Evolutionary conservation across 2,888 invertebrate species (phyloP).

Genomic region (Furcula furcula): DNA sequence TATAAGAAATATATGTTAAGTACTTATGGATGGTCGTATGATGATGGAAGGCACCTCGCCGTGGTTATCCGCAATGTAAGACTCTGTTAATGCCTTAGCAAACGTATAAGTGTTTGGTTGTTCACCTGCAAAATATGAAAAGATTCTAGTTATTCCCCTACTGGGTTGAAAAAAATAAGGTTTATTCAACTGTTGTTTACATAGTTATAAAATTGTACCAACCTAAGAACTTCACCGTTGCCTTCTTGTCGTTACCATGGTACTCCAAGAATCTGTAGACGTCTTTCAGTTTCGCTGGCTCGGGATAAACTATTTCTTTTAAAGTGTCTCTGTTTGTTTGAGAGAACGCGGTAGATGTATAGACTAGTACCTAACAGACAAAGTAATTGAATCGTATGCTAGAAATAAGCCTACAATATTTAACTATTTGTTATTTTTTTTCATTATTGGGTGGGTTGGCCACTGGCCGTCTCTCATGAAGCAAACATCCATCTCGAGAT

Average conservation of each 20-base stretch:
- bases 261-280: conserved; percentile 31
- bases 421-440: too few species aligned
- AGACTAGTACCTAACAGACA: conserved; percentile 48
- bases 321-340: conserved; percentile 31
- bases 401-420: too few species aligned
- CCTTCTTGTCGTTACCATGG: conserved; percentile 14
- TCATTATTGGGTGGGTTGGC: too few species aligned
- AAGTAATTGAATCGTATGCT: too few species aligned
- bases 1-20: too few species aligned
- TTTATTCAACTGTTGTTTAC: too few species aligned
- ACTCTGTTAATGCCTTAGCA: conserved; percentile 39
- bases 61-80: conserved; percentile 22
- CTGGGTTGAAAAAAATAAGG: too few species aligned
- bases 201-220: too few species aligned
- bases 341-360: conserved; percentile 48
- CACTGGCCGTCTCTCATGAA: too few species aligned
- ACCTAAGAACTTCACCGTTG: conserved; percentile 33
- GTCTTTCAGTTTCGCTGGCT: conserved; percentile 47
- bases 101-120: conserved; percentile 40
- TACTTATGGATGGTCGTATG: conserved; percentile 52
- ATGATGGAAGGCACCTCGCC: conserved; percentile 42
- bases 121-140: too few species aligned
- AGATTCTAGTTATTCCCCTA: too few species aligned
- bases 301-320: conserved; percentile 47
- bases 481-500: too few species aligned